Evolutionary conservation across 2,797 vertebrate genomes (phyloP).

Genomic region (Rhinella marina): DNA sequence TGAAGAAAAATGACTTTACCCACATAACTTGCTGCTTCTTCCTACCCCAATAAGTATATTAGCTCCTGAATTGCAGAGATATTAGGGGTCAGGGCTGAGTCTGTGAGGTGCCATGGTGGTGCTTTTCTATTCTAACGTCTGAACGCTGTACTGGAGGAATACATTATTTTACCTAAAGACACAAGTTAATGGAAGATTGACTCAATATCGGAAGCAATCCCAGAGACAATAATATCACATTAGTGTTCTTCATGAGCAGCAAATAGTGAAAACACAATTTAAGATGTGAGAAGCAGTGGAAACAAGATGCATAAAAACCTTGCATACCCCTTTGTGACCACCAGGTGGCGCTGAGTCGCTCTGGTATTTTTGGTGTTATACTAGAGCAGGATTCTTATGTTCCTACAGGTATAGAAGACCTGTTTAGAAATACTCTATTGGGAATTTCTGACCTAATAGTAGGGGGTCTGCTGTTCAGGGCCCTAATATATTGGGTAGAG

Average conservation of each 20-base stretch:
- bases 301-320: neutral
- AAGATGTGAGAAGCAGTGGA: too few species aligned
- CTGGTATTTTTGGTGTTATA: neutral
- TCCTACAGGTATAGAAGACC: neutral
- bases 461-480: too few species aligned
- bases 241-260: neutral
- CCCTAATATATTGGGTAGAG: too few species aligned
- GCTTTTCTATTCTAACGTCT: too few species aligned
- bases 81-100: too few species aligned
- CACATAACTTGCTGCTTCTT: neutral
- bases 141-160: neutral
- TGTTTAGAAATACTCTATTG: too few species aligned
- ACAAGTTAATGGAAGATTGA: too few species aligned
- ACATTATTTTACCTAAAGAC: neutral
- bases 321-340: neutral
- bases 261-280: neutral
- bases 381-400: neutral
- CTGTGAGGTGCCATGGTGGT: neutral
- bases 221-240: neutral
- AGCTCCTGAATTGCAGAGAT: too few species aligned
- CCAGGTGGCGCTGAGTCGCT: neutral
- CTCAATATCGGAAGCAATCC: neutral
- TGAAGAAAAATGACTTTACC: too few species aligned
- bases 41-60: neutral
- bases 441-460: too few species aligned